Evolutionary conservation across 2,797 vertebrate species (phyloP), one percentile per base, ranked within the genome.

Genomic region (Xiphorhynchus erythropygius): DNA sequence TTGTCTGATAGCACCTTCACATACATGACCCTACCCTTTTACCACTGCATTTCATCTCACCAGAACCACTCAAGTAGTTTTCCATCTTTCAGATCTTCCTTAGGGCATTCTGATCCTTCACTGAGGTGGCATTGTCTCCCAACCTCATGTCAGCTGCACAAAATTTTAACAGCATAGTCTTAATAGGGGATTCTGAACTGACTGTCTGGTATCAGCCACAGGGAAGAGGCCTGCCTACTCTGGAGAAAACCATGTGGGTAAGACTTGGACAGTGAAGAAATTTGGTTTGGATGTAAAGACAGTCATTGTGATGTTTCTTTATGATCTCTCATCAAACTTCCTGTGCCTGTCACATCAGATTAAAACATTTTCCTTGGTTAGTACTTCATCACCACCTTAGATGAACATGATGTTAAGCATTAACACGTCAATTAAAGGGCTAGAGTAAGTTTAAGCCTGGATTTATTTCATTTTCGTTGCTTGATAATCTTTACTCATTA

Each of bases 401-500:
- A 90, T 74, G 41, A 68, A 91, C 90, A 94, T 65, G 0, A 91
- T 87, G 42, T 82, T 78, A 92, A 89, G 59, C 47, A 83, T 53
- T 85, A 87, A 80, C 7, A 46, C 68, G 42, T 68, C 53, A 93
- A 57, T 91, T 85, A 91, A 92, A 91, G 39, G 33, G 18, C 52
- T 84, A 89, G 63, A 28, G 14, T 75, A 94, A 82, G 71, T 84
- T 95, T 95, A 89, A 87, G 89, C 8, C 47, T 81, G 55, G 80
- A 91, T 95, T 95, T 89, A 60, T 89, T 96, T 86, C 2, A 81
- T 82, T 88, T 93, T 92, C 56, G 53, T 91, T 91, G 60, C 63
- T 90, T 71, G 46, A 89, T 85, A 78, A 73, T 82, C 71, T 52
- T 92, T 74, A 91, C 57, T 90, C 37, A 87, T 78, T 63, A 92